These are phyloP conservation scores for Lepus townsendii DNA, from an alignment of 2,797 vertebrate genomes.

Conservation along the genomic window DNA sequence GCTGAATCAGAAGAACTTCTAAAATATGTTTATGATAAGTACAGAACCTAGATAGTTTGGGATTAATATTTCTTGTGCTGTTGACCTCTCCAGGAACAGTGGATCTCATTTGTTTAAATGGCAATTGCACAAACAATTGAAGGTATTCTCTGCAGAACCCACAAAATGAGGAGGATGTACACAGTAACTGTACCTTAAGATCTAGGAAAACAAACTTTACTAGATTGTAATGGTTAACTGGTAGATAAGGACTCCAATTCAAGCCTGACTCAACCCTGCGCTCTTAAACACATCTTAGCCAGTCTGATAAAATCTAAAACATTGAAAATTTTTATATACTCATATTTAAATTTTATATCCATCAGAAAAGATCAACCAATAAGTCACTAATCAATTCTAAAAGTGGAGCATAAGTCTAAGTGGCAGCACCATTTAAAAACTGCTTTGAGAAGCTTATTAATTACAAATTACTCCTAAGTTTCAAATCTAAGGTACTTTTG, in stretches of 20 bases:
- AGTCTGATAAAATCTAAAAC: conserved; percentile 9
- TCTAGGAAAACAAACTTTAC: neutral
- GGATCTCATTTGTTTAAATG: neutral
- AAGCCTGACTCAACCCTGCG: neutral
- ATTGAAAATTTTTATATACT: conserved; percentile 20
- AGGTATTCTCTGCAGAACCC: neutral
- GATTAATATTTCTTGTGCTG: too few species aligned
- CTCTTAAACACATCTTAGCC: neutral
- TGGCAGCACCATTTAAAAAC: neutral
- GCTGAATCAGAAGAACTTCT: too few species aligned
- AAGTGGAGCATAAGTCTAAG: neutral
- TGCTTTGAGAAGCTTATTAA: neutral
- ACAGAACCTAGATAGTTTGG: too few species aligned
- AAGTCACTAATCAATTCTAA: neutral
- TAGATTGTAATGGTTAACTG: neutral
- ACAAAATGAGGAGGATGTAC: neutral
- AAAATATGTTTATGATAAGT: too few species aligned
- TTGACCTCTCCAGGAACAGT: neutral
- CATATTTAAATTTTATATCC: conserved; percentile 6
- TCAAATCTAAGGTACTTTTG: conserved; percentile 8
- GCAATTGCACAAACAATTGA: neutral
- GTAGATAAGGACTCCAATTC: neutral
- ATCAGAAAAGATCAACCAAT: neutral
- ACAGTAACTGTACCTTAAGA: neutral
- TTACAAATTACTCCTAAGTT: conserved; percentile 44